These are phyloP conservation scores for Aplysia californica DNA, from an alignment of 1,140 invertebrate genomes.

Conservation along the genomic window DNA sequence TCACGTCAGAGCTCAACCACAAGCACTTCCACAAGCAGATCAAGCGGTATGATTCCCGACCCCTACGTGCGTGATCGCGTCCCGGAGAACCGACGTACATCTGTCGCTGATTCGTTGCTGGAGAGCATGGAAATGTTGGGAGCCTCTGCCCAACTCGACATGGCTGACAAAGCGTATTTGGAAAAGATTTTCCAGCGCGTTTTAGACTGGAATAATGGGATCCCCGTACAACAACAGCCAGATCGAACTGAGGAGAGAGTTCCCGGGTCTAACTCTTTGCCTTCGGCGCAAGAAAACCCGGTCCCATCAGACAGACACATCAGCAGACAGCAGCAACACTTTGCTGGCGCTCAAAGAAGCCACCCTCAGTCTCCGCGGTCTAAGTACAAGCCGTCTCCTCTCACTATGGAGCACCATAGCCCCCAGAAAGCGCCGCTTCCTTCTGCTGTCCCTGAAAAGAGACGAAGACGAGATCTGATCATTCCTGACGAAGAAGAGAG, in stretches of 20 bases:
- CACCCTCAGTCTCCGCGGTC: too few species aligned
- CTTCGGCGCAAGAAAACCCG: background rate
- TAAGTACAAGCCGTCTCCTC: background rate
- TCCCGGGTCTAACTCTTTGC: too few species aligned
- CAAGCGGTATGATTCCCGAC: constrained; percentile 6
- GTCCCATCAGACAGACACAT: too few species aligned
- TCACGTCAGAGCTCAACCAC: constrained; percentile 36
- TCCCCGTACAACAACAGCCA: too few species aligned
- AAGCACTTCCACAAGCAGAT: constrained; percentile 34
- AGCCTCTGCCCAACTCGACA: constrained; percentile 24
- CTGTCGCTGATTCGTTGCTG: constrained; percentile 10
- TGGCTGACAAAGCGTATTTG: constrained; percentile 25
- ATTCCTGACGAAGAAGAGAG: constrained; percentile 37
- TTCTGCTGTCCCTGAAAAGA: constrained; percentile 17
- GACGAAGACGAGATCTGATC: constrained; percentile 29
- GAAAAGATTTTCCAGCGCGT: constrained; percentile 35
- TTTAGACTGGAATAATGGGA: constrained; percentile 31
- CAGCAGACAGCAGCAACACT: too few species aligned
- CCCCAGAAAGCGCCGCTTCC: too few species aligned
- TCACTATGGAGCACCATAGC: background rate
- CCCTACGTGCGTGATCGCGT: background rate
- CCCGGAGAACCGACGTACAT: background rate
- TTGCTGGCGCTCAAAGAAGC: too few species aligned
- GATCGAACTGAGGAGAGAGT: too few species aligned
- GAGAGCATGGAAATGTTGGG: constrained; percentile 32